Base-by-base conservation (phyloP, 2,888 invertebrate genomes). In the Cheilosia vernalis region DNA sequence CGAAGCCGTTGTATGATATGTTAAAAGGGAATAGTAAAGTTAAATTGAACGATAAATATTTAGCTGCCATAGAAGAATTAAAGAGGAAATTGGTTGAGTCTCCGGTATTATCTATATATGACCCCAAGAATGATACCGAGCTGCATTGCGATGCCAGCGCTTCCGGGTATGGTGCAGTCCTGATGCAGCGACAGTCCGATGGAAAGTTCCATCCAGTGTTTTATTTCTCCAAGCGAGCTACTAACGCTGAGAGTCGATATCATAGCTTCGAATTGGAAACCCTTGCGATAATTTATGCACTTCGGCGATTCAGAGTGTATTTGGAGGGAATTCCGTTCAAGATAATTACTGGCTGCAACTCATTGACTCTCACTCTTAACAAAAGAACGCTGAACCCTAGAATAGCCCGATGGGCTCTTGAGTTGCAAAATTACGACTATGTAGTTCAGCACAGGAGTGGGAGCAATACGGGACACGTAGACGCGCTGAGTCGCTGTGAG, bases 281-380 rank as follows among this genome's bases (percentile, higher is more conserved):
- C 21, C 9, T 56, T 88, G 15, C 92, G 91, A 0, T 91, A 92
- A 56, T 42, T n/a, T 42, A 33, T 33, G 33, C 33, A 2, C 10
- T 33, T 3, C 33, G 33, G 9, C 10, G 15, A 27, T 27, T 27
- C 27, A 27, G 27, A 27, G 27, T 27, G 5, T 27, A 27, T 27
- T 27, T 27, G 27, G 27, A 27, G 6, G 27, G 27, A 27, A 27
- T 27, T 6, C 27, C 27, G 4, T 27, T 27, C 27, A 27, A 27
- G 27, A 27, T 27, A 27, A 6, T 27, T 27, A 27, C 27, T 27
- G 27, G 6, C 27, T 27, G 6, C 6, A 27, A 27, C 27, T 5
- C 27, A 27, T 27, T 27, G 6, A 27, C 27, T 27, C 6, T 27
- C 6, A 27, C 27, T 27, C 27, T 27, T 27, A 27, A 27, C 27